phyloP scores from a whole-genome alignment of 1,140 invertebrate species.

The Pachypeltis micranthus region DNA sequence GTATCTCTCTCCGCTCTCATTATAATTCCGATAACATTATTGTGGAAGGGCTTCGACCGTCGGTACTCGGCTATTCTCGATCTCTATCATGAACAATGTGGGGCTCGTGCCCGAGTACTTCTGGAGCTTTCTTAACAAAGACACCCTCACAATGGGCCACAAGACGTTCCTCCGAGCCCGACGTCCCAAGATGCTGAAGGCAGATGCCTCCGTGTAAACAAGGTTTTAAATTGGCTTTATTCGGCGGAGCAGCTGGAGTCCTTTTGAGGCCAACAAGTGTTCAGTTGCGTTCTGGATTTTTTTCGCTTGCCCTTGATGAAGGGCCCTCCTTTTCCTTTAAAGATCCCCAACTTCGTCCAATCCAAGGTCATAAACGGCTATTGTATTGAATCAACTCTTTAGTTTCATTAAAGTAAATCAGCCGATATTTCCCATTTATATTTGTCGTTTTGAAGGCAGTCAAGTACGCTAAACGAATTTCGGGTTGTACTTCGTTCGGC shows the following conservation, averaged over 20 bases:
- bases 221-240: constrained; percentile 1
- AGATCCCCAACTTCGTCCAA: too few species aligned
- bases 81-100: too few species aligned
- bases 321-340: too few species aligned
- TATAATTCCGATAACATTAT: too few species aligned
- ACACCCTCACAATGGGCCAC: background rate
- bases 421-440: background rate
- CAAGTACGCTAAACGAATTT: too few species aligned
- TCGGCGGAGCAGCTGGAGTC: background rate
- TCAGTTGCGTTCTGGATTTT: background rate
- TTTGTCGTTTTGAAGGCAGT: background rate
- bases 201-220: constrained; percentile 7
- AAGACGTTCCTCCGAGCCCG: background rate
- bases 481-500: too few species aligned
- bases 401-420: background rate
- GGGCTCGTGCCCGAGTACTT: constrained; percentile 1
- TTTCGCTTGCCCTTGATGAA: background rate
- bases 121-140: background rate
- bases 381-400: background rate
- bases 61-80: too few species aligned
- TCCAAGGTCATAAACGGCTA: too few species aligned
- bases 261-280: background rate
- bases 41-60: too few species aligned
- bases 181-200: background rate
- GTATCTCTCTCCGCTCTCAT: too few species aligned